Evolutionary conservation across 2,113 vertebrate genomes (phyloP).

Genomic region (Phocoena sinus): DNA sequence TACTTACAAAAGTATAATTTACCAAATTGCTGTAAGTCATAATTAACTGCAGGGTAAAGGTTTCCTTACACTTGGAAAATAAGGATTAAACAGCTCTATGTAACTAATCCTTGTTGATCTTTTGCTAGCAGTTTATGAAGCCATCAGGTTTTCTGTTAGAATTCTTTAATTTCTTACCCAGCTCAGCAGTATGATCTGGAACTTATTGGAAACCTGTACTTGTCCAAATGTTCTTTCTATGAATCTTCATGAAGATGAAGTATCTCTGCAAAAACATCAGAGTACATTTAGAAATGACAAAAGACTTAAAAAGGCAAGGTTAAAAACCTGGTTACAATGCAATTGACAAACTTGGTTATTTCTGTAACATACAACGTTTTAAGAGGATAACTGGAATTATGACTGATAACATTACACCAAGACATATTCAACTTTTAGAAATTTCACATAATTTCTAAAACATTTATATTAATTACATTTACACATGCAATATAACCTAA

Average conservation of each 20-base stretch:
- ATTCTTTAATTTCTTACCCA: neutral
- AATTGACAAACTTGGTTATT: neutral
- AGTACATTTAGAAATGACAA: neutral
- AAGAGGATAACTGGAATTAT: neutral
- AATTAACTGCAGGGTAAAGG: neutral
- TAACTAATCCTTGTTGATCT: neutral
- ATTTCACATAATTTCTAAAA: neutral
- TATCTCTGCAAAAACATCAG: neutral
- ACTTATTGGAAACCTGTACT: neutral
- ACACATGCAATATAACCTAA: neutral
- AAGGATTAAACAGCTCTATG: neutral
- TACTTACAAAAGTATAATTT: neutral
- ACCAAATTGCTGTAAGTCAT: neutral
- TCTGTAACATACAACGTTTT: neutral
- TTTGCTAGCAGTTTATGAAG: neutral
- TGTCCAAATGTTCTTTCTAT: neutral
- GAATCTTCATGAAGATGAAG: neutral
- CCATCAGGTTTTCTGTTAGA: neutral
- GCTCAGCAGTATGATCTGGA: neutral
- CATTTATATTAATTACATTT: neutral
- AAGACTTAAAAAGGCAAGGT: neutral
- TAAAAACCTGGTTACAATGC: neutral
- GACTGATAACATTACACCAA: neutral
- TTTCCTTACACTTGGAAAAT: neutral
- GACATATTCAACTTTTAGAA: neutral